Evolutionary conservation across 2,888 invertebrate genomes (phyloP).

Genomic region (Eristalis arbustorum): DNA sequence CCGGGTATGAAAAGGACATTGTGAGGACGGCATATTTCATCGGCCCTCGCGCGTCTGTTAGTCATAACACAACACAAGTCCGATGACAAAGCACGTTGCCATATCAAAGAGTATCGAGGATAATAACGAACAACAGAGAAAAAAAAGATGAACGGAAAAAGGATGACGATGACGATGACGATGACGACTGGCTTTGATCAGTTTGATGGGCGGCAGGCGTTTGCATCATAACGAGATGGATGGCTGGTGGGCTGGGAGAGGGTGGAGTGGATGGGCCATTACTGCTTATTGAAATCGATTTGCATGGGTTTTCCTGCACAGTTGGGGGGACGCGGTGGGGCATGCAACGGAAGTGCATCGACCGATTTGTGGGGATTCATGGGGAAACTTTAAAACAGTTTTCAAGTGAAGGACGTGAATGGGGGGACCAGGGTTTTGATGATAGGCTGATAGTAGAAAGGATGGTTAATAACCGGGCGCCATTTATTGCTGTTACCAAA

Average conservation of each 20-base stretch:
- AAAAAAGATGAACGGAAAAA: too few species aligned
- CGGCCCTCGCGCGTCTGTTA: constrained; percentile 23
- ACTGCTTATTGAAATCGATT: neutral
- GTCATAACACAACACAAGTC: constrained; percentile 44
- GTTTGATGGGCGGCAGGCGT: constrained; percentile 3
- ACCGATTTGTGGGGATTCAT: neutral
- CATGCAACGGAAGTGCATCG: neutral
- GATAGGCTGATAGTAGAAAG: too few species aligned
- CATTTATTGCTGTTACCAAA: too few species aligned
- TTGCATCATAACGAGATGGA: neutral
- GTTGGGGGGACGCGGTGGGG: neutral
- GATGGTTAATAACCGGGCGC: too few species aligned
- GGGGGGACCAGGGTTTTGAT: neutral
- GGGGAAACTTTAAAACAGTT: neutral
- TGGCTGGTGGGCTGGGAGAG: neutral
- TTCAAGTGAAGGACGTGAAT: neutral
- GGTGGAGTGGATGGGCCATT: neutral
- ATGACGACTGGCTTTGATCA: constrained; percentile 62
- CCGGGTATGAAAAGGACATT: constrained; percentile 52
- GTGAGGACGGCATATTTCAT: constrained; percentile 57
- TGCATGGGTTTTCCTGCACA: neutral
- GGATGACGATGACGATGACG: neutral
- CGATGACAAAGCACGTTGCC: constrained; percentile 65
- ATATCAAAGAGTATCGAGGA: constrained; percentile 65
- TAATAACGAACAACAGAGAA: constrained; percentile 39